Percentiles rank a stretch among this genome's conserved stretches.
phyloP scores from a whole-genome alignment of 2,888 invertebrate genomes.

The Drosophila barbarae region DNA sequence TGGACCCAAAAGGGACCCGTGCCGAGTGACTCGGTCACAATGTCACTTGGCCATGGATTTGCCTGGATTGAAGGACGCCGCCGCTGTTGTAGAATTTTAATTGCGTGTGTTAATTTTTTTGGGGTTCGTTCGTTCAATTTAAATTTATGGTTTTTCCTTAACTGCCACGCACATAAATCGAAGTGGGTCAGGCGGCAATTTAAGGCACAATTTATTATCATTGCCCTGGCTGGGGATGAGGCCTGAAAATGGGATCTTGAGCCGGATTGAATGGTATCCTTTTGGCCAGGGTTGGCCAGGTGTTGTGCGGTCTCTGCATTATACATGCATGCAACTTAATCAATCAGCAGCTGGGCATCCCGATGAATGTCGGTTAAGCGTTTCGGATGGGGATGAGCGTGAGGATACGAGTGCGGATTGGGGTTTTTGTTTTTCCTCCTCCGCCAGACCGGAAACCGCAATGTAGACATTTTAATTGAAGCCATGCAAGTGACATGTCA shows the following conservation, averaged over 20 bases:
- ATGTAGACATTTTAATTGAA: constrained; percentile 67
- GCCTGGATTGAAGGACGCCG: constrained; percentile 29
- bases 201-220: constrained; percentile 60
- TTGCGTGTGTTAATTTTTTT: constrained; percentile 67
- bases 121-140: constrained; percentile 47
- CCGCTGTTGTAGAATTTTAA: constrained; percentile 61
- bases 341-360: constrained; percentile 53
- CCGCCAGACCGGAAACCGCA: constrained; percentile 52
- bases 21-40: constrained; percentile 19
- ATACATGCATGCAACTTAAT: constrained; percentile 56
- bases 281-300: constrained; percentile 43
- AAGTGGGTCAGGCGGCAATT: constrained; percentile 36
- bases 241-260: constrained; percentile 19
- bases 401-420: neutral
- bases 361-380: constrained; percentile 19
- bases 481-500: constrained; percentile 60
- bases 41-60: constrained; percentile 44
- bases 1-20: constrained; percentile 10
- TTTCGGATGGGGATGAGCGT: neutral
- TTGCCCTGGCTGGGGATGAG: constrained; percentile 12
- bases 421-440: constrained; percentile 15
- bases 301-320: constrained; percentile 55
- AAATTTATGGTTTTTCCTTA: constrained; percentile 56
- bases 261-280: constrained; percentile 24
- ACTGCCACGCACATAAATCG: constrained; percentile 50